Evolutionary conservation across 2,113 vertebrate species (phyloP).

Genomic region (Epinephelus moara): DNA sequence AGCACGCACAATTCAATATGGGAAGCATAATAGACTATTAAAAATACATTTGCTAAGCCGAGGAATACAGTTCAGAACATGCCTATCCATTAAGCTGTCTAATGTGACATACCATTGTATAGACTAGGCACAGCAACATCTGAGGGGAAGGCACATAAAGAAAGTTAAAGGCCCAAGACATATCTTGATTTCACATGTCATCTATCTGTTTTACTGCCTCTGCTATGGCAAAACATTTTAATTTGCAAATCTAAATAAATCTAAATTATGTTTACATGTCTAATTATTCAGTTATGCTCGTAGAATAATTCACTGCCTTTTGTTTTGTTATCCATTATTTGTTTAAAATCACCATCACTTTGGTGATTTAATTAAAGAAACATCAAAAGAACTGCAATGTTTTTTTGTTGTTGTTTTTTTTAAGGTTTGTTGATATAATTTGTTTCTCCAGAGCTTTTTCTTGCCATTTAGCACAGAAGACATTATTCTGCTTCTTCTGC

Average conservation of each 20-base stretch:
- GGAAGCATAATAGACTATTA: constrained; percentile 19
- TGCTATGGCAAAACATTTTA: not conserved
- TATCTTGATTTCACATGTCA: not conserved
- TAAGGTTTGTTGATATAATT: not conserved
- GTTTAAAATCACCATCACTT: not conserved
- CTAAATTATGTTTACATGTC: not conserved
- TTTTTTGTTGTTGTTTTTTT: not conserved
- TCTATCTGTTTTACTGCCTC: not conserved
- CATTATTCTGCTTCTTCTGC: not conserved
- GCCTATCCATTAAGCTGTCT: constrained; percentile 47
- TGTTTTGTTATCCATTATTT: not conserved
- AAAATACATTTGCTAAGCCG: constrained; percentile 46
- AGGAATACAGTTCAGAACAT: constrained; percentile 30
- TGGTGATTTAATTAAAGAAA: not conserved
- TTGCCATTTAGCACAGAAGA: not conserved
- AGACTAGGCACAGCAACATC: not conserved
- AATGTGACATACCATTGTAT: constrained; percentile 36
- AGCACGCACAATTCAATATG: constrained; percentile 31
- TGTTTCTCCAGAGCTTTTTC: not conserved
- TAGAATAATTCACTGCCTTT: not conserved
- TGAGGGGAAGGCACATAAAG: not conserved
- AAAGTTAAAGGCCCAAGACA: not conserved
- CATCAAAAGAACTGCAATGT: not conserved
- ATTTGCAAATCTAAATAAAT: not conserved
- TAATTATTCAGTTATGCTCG: not conserved